Evolutionary conservation across 2,888 invertebrate genomes (phyloP).

Genomic region (Sabatieria punctata): DNA sequence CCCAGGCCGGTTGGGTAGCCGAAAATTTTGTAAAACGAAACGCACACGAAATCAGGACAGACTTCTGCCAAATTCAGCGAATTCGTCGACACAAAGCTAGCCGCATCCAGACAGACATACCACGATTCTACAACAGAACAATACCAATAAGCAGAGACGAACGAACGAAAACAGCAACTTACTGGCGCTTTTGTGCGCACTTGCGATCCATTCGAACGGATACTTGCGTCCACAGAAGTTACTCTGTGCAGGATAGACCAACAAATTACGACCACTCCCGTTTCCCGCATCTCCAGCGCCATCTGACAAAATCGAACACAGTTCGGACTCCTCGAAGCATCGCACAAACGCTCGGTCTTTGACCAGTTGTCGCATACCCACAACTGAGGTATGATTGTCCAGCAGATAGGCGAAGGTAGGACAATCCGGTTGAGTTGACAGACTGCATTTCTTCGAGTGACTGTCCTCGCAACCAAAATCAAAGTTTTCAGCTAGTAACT

Average conservation of each 20-base stretch:
- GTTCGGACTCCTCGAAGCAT: too few species aligned
- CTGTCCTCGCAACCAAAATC: slow-evolving; percentile 20
- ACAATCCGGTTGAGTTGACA: slow-evolving; percentile 11
- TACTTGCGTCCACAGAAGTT: slow-evolving; percentile 86
- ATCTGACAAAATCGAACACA: slow-evolving; percentile 1
- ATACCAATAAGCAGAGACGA: too few species aligned
- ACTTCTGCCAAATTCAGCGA: slow-evolving; percentile 51
- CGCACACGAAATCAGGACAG: slow-evolving; percentile 68
- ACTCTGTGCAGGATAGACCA: slow-evolving; percentile 76
- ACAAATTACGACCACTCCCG: slow-evolving; percentile 37
- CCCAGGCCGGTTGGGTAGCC: slow-evolving; percentile 88
- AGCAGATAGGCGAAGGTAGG: slow-evolving; percentile 54
- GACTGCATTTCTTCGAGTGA: slow-evolving; percentile 12
- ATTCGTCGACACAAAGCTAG: slow-evolving; percentile 58
- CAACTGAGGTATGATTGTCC: slow-evolving; percentile 86
- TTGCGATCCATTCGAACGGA: slow-evolving; percentile 53
- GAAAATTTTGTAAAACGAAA: slow-evolving; percentile 90
- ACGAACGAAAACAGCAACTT: too few species aligned
- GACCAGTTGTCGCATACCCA: slow-evolving; percentile 69
- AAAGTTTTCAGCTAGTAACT: slow-evolving; percentile 65
- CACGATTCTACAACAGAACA: slow-evolving; percentile 13
- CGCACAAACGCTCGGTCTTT: slow-evolving; percentile 12
- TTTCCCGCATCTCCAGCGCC: slow-evolving; percentile 11
- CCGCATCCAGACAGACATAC: slow-evolving; percentile 62
- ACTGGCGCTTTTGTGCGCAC: slow-evolving; percentile 39